A percentile compares a stretch with the other conserved stretches of the same genome.
Evolutionary conservation across 2,113 vertebrate genomes (phyloP).

Genomic region (Macquaria ambigua): DNA sequence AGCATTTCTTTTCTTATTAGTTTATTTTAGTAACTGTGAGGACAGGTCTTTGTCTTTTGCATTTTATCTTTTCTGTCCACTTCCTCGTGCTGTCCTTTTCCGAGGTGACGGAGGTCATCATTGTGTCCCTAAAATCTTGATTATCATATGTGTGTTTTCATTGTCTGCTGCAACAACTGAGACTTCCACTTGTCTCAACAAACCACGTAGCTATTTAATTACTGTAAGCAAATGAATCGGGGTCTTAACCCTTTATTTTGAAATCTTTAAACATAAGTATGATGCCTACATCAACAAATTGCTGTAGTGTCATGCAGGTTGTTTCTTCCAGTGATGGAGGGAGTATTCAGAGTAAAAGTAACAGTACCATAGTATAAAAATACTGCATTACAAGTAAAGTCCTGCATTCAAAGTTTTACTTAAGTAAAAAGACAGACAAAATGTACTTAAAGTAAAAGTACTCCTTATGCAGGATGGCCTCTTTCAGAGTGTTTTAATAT

Average conservation of each 20-base stretch:
- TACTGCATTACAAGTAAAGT: no score
- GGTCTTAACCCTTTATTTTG: not conserved
- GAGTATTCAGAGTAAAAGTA: not conserved
- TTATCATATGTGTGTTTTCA: not conserved
- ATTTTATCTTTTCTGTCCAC: not conserved
- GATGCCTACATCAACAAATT: not conserved
- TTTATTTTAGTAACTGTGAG: not conserved
- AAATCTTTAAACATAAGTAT: conserved; percentile 4
- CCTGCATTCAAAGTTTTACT: no score
- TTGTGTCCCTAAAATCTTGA: not conserved
- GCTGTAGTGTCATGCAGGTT: not conserved
- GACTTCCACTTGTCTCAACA: not conserved
- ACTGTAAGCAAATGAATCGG: not conserved
- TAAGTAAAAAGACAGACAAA: no score
- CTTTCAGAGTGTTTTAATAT: no score
- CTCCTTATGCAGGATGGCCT: not conserved
- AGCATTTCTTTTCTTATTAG: not conserved
- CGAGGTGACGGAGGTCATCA: not conserved
- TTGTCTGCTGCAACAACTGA: not conserved
- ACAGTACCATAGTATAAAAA: not conserved
- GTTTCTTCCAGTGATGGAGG: not conserved
- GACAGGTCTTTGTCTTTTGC: not conserved
- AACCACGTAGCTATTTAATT: conserved; percentile 5
- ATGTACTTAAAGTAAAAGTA: not conserved
- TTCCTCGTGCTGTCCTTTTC: not conserved